phyloP scores from a whole-genome alignment of 2,113 vertebrate species.

The Mobula birostris region DNA sequence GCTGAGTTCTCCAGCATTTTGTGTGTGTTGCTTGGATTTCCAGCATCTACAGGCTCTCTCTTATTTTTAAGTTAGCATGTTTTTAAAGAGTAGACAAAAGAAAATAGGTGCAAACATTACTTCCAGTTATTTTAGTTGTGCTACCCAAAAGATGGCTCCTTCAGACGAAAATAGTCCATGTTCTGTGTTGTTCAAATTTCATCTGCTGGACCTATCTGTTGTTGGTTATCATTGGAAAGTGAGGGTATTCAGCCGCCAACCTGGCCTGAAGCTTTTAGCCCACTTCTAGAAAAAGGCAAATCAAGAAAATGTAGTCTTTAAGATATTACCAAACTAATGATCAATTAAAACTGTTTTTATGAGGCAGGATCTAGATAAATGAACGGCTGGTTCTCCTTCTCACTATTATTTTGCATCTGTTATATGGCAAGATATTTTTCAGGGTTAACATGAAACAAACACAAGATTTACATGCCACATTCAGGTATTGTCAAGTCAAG shows the following conservation, averaged over 20 bases:
- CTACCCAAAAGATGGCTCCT: background rate
- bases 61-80: background rate
- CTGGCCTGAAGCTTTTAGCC: background rate
- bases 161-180: background rate
- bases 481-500: too few relatives aligned
- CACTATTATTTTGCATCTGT: background rate
- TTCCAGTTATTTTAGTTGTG: background rate
- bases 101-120: background rate
- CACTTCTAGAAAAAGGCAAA: background rate
- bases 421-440: background rate
- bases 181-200: background rate
- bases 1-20: too few relatives aligned
- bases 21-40: too few relatives aligned
- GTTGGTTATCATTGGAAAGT: background rate
- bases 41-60: too few relatives aligned
- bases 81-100: background rate
- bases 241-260: background rate
- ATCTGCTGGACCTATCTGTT: background rate
- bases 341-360: background rate
- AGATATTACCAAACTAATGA: background rate
- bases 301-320: background rate
- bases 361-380: background rate
- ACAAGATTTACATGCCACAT: background rate
- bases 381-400: background rate
- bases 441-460: background rate